phyloP scores from a whole-genome alignment of 2,888 invertebrate genomes.

The Drosophila rellima region DNA sequence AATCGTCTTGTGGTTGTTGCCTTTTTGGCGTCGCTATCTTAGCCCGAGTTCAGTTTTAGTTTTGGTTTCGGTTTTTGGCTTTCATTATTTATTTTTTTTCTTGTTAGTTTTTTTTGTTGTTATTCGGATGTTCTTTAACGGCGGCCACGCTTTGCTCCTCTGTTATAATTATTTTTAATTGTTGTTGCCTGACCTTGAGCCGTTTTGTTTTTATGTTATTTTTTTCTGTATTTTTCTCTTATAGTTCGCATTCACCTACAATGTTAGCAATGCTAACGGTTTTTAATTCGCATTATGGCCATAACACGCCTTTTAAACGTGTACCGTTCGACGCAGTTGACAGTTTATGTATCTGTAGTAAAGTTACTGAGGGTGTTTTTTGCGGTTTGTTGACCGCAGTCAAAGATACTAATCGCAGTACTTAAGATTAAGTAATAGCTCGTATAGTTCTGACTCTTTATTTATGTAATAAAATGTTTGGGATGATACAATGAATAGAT shows the following conservation, averaged over 20 bases:
- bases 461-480: background rate
- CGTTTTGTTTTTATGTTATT: slow-evolving; percentile 43
- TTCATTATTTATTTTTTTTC: slow-evolving; percentile 70
- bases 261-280: slow-evolving; percentile 46
- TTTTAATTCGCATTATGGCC: slow-evolving; percentile 37
- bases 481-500: background rate
- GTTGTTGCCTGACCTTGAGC: slow-evolving; percentile 76
- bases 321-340: slow-evolving; percentile 51
- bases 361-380: slow-evolving; percentile 10
- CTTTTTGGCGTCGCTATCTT: slow-evolving; percentile 21
- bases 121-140: slow-evolving; percentile 60
- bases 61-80: slow-evolving; percentile 81
- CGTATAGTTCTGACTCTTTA: slow-evolving; percentile 1
- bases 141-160: slow-evolving; percentile 58
- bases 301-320: slow-evolving; percentile 40
- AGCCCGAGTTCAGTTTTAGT: slow-evolving; percentile 42
- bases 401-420: slow-evolving; percentile 18
- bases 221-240: slow-evolving; percentile 4
- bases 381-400: slow-evolving; percentile 59
- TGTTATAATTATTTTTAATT: slow-evolving; percentile 76
- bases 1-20: too few relatives aligned
- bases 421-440: slow-evolving; percentile 10
- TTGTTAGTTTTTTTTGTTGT: slow-evolving; percentile 8
- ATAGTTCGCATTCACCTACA: slow-evolving; percentile 45
- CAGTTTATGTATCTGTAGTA: slow-evolving; percentile 31